Conservation (phyloP, 2,888 invertebrate genomes). For the Troides helena region DNA sequence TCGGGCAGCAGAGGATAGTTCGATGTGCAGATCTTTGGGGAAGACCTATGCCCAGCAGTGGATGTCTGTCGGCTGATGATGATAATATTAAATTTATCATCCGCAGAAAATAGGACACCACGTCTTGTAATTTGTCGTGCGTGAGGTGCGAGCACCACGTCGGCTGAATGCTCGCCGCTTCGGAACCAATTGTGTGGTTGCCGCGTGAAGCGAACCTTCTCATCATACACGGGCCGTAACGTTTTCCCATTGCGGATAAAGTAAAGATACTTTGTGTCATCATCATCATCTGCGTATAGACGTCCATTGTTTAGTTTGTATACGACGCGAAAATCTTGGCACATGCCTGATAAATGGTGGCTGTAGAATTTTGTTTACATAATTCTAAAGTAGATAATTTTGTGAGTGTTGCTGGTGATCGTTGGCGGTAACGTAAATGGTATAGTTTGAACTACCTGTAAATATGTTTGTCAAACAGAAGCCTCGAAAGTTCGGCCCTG, state of each 20-base stretch:
- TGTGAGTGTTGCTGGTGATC: too few relatives aligned
- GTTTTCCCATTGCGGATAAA: slow-evolving; percentile 44
- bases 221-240: slow-evolving; percentile 42
- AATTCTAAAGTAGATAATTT: not conserved
- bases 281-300: too few relatives aligned
- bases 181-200: slow-evolving; percentile 37
- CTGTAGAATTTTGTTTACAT: not conserved
- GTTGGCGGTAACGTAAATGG: too few relatives aligned
- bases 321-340: not conserved
- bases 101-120: not conserved
- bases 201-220: slow-evolving; percentile 48
- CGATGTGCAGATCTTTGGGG: too few relatives aligned
- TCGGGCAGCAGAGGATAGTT: too few relatives aligned
- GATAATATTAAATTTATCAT: too few relatives aligned
- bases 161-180: slow-evolving; percentile 22
- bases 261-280: slow-evolving; percentile 1
- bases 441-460: too few relatives aligned
- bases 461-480: not conserved
- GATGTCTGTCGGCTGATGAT: too few relatives aligned
- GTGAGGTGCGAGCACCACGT: slow-evolving; percentile 7
- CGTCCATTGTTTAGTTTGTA: not conserved
- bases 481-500: not conserved
- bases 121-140: not conserved
- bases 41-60: too few relatives aligned
- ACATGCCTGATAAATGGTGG: not conserved